phyloP scores from a whole-genome alignment of 37 sponge, comb jelly and placozoan species.

The Spongia lamella region DNA sequence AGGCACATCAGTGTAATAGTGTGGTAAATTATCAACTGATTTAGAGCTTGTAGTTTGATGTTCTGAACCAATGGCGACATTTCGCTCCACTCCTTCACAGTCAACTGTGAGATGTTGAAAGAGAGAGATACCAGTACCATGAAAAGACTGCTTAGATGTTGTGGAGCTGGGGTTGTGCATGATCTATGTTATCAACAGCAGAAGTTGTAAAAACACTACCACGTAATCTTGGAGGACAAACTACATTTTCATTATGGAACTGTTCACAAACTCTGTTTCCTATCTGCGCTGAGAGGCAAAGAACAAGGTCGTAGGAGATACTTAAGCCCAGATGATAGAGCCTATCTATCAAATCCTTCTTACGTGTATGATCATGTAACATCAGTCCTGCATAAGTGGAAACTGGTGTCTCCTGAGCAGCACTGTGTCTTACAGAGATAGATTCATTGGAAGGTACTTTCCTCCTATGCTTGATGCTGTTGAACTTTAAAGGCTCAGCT shows the following conservation, averaged over 20 bases:
- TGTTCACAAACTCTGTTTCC: no score
- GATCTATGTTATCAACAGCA: no score
- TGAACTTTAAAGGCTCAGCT: not conserved
- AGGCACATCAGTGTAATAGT: slow-evolving; percentile 17
- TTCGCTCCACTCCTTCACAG: not conserved
- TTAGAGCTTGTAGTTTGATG: not conserved
- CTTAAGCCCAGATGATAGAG: slow-evolving; percentile 16
- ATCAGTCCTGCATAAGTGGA: slow-evolving; percentile 26
- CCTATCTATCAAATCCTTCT: no score
- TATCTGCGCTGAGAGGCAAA: no score
- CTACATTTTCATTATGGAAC: slow-evolving; percentile 25
- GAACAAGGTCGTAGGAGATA: slow-evolving; percentile 23
- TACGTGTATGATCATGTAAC: slow-evolving; percentile 39
- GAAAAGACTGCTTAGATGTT: slow-evolving; percentile 31
- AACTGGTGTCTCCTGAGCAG: no score
- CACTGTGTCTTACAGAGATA: slow-evolving; percentile 24
- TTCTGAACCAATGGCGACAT: not conserved
- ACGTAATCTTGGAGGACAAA: slow-evolving; percentile 19
- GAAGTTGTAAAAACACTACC: slow-evolving; percentile 26
- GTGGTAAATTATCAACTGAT: no score
- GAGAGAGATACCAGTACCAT: no score
- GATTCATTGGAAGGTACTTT: no score
- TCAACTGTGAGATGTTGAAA: not conserved
- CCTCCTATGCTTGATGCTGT: not conserved
- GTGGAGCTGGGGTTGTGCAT: slow-evolving; percentile 40